Evolutionary conservation across 2,113 vertebrate genomes (phyloP), one percentile per base, ranked within the genome.

Genomic region (Cyrtonyx montezumae): DNA sequence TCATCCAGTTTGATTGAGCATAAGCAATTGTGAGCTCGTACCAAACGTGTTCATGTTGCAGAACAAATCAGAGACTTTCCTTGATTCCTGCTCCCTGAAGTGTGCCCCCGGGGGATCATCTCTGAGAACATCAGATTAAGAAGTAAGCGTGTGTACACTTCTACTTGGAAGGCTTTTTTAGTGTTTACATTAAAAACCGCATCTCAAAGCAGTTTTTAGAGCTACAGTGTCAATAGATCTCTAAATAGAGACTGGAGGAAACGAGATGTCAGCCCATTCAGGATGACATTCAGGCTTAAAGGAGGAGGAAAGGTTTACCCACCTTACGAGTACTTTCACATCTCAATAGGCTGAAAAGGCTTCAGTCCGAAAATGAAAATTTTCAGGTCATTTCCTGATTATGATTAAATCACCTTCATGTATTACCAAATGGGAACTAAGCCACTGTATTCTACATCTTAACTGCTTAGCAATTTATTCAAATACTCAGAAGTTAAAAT

Each of bases 301-400:
- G 9, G 43, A 90, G 48, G 19, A 91, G 26, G 51, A 88, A 77
- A 87, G 76, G 73, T 90, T 93, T 94, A 88, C 82, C 79, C 76
- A 83, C 77, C 84, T 93, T 79, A 92, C 84, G 88, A 1, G 7
- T 45, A 61, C 82, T 94, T 90, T 49, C 73, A 76, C 70, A 78
- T 94, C 93, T 75, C 75, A 81, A 78, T 90, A 78, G 93, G 77
- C 85, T 91, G 79, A 84, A 91, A 92, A 84, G 77, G 53, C 85
- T 94, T 78, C 78, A 15, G 30, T 92, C 56, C 83, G 87, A 96
- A 96, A 94, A 94, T 87, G 89, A 96, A 95, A 94, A 93, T 91
- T 96, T 96, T 89, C 94, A 95, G 93, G 84, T 95, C 89, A 96
- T 96, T 96, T 96, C 75, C 87, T 85, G 92, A 95, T 94, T 92